Conservation (phyloP, 2,888 invertebrate genomes). For the Caenorhabditis sinica region DNA sequence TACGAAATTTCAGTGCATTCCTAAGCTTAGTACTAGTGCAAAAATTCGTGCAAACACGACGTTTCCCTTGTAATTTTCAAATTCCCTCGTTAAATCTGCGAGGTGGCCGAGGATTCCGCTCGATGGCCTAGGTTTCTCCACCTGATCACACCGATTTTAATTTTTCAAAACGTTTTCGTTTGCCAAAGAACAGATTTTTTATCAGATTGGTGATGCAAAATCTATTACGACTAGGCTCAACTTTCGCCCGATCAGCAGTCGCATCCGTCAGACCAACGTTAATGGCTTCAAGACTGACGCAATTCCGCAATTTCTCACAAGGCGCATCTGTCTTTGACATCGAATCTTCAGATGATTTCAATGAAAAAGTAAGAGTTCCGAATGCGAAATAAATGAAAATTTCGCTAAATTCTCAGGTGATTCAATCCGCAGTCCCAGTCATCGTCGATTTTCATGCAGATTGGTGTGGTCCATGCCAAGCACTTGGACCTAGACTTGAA, state of each 20-base stretch:
- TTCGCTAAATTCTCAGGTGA: constrained; percentile 50
- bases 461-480: constrained; percentile 82
- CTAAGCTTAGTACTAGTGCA: too few relatives aligned
- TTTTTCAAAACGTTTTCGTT: background rate
- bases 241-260: constrained; percentile 32
- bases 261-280: constrained; percentile 23
- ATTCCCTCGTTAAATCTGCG: background rate
- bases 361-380: constrained; percentile 53
- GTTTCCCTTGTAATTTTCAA: background rate
- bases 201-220: constrained; percentile 41
- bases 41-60: too few relatives aligned
- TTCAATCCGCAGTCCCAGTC: constrained; percentile 72
- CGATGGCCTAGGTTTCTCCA: background rate
- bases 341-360: constrained; percentile 69
- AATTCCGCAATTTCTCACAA: constrained; percentile 37
- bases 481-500: constrained; percentile 79
- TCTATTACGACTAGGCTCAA: constrained; percentile 33
- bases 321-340: constrained; percentile 67
- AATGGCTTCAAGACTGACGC: constrained; percentile 31
- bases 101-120: background rate
- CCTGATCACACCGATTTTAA: background rate
- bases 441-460: constrained; percentile 82
- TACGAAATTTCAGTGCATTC: too few relatives aligned
- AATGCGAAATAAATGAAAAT: background rate
- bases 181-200: background rate